A percentile compares a stretch with the other conserved stretches of the same genome.
These are phyloP conservation scores for Epizoanthus illoricatus DNA, from an alignment of 92 coral and sea anemone genomes.

Conservation along the genomic window DNA sequence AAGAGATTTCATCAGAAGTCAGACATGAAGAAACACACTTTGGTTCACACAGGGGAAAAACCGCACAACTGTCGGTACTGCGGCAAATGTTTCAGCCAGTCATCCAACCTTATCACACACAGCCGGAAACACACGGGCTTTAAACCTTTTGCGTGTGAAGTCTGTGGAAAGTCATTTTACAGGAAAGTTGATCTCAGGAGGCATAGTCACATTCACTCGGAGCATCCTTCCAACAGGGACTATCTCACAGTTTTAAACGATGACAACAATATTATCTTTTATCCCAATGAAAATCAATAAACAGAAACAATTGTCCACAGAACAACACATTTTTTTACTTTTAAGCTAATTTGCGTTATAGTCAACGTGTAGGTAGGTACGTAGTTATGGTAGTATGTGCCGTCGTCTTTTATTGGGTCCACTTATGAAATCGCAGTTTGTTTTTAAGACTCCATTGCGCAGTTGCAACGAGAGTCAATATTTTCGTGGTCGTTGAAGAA, in stretches of 20 bases:
- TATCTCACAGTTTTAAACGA: neutral
- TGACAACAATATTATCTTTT: neutral
- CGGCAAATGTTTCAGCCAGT: constrained; percentile 95
- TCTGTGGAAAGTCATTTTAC: constrained; percentile 88
- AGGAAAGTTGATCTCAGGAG: constrained; percentile 92
- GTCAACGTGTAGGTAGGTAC: too few relatives aligned
- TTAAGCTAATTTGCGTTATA: too few relatives aligned
- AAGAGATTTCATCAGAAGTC: constrained; percentile 97
- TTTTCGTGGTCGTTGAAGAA: too few relatives aligned
- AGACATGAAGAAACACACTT: constrained; percentile 96
- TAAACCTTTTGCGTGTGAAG: constrained; percentile 87
- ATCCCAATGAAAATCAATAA: neutral
- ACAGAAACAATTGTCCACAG: neutral
- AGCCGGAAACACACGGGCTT: constrained; percentile 93
- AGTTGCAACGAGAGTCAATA: too few relatives aligned
- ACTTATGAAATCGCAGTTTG: too few relatives aligned
- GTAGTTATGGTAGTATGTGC: too few relatives aligned
- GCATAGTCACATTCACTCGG: constrained; percentile 62
- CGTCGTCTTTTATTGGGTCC: too few relatives aligned
- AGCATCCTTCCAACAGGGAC: neutral
- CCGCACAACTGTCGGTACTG: constrained; percentile 90
- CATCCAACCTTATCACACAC: constrained; percentile 95
- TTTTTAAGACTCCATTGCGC: too few relatives aligned
- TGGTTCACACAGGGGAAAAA: constrained; percentile 93
- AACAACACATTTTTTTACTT: too few relatives aligned